phyloP scores from a whole-genome alignment of 2,113 vertebrate species.

The Spheniscus mendiculus region DNA sequence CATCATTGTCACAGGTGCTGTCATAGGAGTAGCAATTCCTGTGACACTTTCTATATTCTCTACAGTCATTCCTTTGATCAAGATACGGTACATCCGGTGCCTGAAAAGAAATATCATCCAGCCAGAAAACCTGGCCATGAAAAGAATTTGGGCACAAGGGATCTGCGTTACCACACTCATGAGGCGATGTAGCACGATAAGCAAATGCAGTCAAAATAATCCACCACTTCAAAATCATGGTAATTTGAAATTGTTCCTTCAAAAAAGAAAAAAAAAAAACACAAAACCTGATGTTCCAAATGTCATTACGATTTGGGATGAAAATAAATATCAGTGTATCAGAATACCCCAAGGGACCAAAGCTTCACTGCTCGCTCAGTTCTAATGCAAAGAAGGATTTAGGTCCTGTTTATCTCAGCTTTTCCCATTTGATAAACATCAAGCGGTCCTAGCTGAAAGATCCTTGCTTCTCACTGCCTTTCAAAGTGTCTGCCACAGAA shows the following conservation, averaged over 20 bases:
- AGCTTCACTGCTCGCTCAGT: background rate
- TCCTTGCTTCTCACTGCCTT: background rate
- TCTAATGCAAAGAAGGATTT: background rate
- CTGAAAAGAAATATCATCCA: background rate
- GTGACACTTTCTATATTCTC: background rate
- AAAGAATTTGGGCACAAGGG: background rate
- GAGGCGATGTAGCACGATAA: background rate
- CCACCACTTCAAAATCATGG: background rate
- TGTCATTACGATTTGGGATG: background rate
- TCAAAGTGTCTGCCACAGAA: background rate
- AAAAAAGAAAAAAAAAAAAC: background rate
- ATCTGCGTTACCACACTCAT: fast-evolving
- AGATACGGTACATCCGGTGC: fast-evolving
- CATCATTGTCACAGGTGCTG: background rate
- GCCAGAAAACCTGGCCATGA: background rate
- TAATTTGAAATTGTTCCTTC: background rate
- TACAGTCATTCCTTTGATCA: background rate
- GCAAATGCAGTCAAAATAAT: background rate
- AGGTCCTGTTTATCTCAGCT: slow-evolving; percentile 18
- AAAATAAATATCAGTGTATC: background rate
- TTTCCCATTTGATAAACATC: slow-evolving; percentile 2
- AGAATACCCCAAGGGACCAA: background rate
- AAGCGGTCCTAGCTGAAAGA: background rate
- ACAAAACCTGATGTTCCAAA: background rate
- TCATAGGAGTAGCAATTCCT: background rate